phyloP scores from a whole-genome alignment of 2,113 vertebrate species.

The Monopterus albus region DNA sequence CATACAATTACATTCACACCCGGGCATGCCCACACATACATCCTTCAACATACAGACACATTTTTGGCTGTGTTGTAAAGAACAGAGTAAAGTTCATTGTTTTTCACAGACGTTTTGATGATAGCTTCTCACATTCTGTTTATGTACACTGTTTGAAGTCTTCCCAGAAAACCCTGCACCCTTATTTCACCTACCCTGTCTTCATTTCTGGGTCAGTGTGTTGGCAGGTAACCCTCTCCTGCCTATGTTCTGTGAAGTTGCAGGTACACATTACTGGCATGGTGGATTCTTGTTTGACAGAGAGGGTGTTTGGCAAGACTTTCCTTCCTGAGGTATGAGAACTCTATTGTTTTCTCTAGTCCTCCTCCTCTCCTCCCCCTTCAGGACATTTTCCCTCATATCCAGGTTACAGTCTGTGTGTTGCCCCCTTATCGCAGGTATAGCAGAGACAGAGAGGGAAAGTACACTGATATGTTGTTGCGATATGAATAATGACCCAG shows the following conservation, averaged over 20 bases:
- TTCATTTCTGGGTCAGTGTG: constrained; percentile 69
- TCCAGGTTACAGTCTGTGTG: constrained; percentile 56
- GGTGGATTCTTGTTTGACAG: constrained; percentile 36
- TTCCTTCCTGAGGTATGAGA: constrained; percentile 63
- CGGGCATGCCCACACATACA: constrained; percentile 54
- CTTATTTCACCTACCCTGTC: constrained; percentile 43
- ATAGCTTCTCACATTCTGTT: constrained; percentile 41
- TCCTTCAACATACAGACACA: constrained; percentile 57
- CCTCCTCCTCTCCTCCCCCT: constrained; percentile 3
- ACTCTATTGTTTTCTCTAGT: constrained; percentile 56
- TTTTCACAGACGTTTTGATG: constrained; percentile 47
- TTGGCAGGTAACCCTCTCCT: constrained; percentile 55
- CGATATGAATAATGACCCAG: constrained; percentile 44
- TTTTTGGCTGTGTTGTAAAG: constrained; percentile 57
- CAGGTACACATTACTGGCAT: constrained; percentile 43
- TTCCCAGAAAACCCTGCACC: constrained; percentile 17
- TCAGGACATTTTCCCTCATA: constrained; percentile 48
- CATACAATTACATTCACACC: constrained; percentile 60
- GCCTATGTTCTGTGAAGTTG: constrained; percentile 30
- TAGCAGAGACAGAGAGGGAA: constrained; percentile 27
- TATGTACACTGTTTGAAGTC: constrained; percentile 63
- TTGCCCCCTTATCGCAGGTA: constrained; percentile 49
- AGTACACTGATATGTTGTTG: constrained; percentile 35
- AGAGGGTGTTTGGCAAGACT: constrained; percentile 49
- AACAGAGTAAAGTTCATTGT: constrained; percentile 46